Percentiles rank a stretch among this genome's conserved stretches.
Evolutionary conservation across 2,113 vertebrate genomes (phyloP).

Genomic region (Phasianus colchicus): DNA sequence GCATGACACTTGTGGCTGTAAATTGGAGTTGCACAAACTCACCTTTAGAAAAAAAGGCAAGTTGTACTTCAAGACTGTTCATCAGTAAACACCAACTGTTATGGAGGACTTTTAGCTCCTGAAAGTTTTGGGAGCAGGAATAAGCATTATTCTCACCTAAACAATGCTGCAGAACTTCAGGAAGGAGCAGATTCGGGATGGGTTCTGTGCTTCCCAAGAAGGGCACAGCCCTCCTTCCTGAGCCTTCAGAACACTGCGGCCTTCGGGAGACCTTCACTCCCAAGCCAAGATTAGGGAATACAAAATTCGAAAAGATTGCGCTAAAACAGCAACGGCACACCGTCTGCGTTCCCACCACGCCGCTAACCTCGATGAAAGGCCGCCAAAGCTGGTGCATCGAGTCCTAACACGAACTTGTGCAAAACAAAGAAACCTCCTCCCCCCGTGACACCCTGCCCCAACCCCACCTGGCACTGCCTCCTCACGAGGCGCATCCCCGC

Average conservation of each 20-base stretch:
- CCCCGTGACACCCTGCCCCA: neutral
- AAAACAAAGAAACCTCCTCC: neutral
- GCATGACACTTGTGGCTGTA: neutral
- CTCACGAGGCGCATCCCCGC: neutral
- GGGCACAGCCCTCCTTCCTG: accelerated
- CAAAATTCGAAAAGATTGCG: neutral
- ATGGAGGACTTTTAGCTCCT: accelerated
- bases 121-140: neutral
- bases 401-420: neutral
- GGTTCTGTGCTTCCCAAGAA: neutral
- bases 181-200: neutral
- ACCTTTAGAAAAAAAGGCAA: neutral
- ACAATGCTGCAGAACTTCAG: neutral
- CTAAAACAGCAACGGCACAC: neutral
- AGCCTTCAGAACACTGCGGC: neutral
- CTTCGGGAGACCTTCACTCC: accelerated
- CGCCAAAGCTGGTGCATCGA: accelerated
- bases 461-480: neutral
- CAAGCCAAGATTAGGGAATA: accelerated
- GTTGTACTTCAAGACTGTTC: neutral
- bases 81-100: neutral
- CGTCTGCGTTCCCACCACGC: neutral
- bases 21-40: neutral
- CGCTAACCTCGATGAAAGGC: neutral
- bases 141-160: neutral